phyloP scores from a whole-genome alignment of 2,797 vertebrate species.

The Euthynnus affinis region DNA sequence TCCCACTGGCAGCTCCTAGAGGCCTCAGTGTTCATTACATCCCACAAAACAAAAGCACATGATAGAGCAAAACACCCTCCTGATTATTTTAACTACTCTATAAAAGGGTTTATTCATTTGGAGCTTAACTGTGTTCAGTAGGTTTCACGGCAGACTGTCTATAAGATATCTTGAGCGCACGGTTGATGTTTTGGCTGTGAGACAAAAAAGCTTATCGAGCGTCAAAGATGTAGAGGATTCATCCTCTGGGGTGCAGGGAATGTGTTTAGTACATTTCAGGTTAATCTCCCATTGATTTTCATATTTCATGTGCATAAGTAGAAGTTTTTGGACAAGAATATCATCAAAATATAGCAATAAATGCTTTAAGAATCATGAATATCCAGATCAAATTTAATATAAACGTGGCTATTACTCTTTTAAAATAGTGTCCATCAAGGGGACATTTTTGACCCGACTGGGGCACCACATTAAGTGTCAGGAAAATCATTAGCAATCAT shows the following conservation, averaged over 20 bases:
- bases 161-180: too few species aligned
- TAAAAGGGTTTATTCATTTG: not conserved
- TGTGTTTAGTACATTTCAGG: too few species aligned
- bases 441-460: not conserved
- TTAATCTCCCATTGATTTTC: not conserved
- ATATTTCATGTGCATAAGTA: not conserved
- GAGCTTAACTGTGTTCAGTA: not conserved
- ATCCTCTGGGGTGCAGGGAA: too few species aligned
- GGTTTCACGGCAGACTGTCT: not conserved
- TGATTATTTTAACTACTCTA: not conserved
- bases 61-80: not conserved
- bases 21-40: conserved; percentile 1
- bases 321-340: not conserved
- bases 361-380: not conserved
- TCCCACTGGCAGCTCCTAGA: not conserved
- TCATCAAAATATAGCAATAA: not conserved
- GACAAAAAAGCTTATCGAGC: too few species aligned
- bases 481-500: not conserved
- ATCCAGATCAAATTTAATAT: too few species aligned
- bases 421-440: not conserved
- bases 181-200: too few species aligned
- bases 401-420: not conserved
- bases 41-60: not conserved
- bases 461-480: not conserved
- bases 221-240: too few species aligned